phyloP scores from a whole-genome alignment of 2,888 invertebrate species.

The Drosophila nigritarsus region DNA sequence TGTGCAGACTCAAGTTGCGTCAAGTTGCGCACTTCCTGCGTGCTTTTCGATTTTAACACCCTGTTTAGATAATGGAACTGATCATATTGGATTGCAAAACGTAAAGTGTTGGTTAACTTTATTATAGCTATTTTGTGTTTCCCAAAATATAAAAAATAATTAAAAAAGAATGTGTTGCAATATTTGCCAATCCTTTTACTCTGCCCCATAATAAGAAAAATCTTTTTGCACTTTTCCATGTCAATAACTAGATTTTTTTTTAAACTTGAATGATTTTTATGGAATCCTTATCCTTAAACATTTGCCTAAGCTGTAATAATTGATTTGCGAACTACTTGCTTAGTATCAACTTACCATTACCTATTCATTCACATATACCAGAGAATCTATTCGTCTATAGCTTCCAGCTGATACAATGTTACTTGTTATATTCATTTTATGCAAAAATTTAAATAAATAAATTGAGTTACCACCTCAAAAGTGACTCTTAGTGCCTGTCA shows the following conservation, averaged over 20 bases:
- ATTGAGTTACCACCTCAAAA: constrained; percentile 83
- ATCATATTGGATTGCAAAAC: neutral
- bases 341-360: neutral
- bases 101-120: neutral
- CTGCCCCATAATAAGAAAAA: neutral
- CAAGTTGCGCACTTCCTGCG: constrained; percentile 66
- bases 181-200: neutral
- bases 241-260: neutral
- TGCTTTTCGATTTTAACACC: constrained; percentile 11
- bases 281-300: too few relatives aligned
- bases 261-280: neutral
- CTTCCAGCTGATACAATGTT: neutral
- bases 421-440: constrained; percentile 7
- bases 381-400: neutral
- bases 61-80: neutral
- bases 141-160: neutral
- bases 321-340: neutral
- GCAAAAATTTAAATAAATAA: constrained; percentile 83
- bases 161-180: neutral
- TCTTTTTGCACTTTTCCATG: neutral
- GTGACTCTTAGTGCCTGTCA: constrained; percentile 68
- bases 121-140: neutral
- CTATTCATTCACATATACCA: neutral
- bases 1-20: constrained; percentile 37
- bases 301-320: neutral